Percentiles rank a stretch among this genome's conserved stretches.
Conservation (phyloP, 2,113 vertebrate species). For the Peromyscus maniculatus region DNA sequence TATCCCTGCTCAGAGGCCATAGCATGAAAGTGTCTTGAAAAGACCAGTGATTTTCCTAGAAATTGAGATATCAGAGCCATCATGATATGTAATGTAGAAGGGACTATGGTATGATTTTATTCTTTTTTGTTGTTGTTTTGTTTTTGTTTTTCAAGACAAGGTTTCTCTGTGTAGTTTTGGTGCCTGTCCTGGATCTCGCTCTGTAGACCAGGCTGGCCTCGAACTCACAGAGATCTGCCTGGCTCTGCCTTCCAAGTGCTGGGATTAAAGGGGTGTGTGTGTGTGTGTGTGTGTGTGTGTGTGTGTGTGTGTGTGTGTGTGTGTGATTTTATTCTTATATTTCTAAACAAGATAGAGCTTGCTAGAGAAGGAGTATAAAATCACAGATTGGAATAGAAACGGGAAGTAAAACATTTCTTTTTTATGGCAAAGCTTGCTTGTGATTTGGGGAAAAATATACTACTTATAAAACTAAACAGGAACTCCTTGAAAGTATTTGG, state of each 20-base stretch:
- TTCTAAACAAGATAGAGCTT: constrained; percentile 2
- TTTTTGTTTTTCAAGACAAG: no score
- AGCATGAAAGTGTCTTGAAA: neutral
- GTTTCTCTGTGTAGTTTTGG: no score
- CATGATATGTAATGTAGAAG: constrained; percentile 32
- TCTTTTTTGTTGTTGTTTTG: no score
- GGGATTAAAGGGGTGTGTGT: no score
- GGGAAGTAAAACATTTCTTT: constrained; percentile 38
- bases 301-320: no score
- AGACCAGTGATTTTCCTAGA: constrained; percentile 15
- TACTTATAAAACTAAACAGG: constrained; percentile 48
- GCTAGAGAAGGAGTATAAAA: neutral
- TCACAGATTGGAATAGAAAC: neutral
- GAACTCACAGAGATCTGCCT: no score
- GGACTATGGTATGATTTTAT: neutral
- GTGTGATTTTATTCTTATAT: constrained; percentile 26
- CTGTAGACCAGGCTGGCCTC: no score
- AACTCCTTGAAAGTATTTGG: constrained; percentile 34
- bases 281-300: no score
- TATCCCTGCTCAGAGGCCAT: neutral
- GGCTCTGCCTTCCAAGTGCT: no score
- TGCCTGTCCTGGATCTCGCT: no score
- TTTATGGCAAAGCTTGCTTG: constrained; percentile 4
- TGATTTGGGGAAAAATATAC: neutral
- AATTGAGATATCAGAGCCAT: neutral